Evolutionary conservation across 2,113 vertebrate genomes (phyloP), one percentile per base, ranked within the genome.

Genomic region (Merops nubicus): DNA sequence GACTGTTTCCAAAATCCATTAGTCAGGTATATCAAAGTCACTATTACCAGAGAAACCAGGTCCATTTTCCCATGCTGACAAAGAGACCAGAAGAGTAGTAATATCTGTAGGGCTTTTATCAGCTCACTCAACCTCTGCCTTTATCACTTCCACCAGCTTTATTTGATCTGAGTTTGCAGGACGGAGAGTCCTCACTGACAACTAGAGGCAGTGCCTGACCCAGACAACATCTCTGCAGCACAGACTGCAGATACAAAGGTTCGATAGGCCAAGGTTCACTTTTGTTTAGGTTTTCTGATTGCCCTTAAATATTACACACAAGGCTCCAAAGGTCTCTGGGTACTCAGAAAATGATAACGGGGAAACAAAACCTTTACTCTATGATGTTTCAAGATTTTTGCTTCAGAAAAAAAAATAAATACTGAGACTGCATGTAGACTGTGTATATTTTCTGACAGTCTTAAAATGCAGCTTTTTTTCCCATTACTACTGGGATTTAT

Each of bases 81-180:
- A 73, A 69, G 57, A 95, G 67, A 85, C 23, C 48, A 85, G 43
- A 82, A 89, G 74, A 73, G 23, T 63, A 75, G n/a, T 48, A 75
- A 12, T 65, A 15, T 48, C 70, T 68, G 34, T 47, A 85, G 69
- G 57, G 65, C 57, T 91, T 89, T 88, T 93, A 88, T 68, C 65
- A 88, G 48, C 26, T 76, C 48, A 7, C 73, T 83, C 82, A 93
- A 48, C 74, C 45, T 88, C 48, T 3, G 1, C 16, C 38, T 90
- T 80, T 79, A 3, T 83, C 62, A 94, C 7, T 91, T 91, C 85
- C 65, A 94, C 67, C 48, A 91, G 74, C 62, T 94, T 91, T 82
- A 91, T 94, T 60, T 83, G 57, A 93, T 79, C 70, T 90, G 90
- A 96, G 85, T 76, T 82, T 69, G 12, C 28, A 72, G 62, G 65